Conservation (phyloP, 2,113 vertebrate species). For the Chaetops frenatus region DNA sequence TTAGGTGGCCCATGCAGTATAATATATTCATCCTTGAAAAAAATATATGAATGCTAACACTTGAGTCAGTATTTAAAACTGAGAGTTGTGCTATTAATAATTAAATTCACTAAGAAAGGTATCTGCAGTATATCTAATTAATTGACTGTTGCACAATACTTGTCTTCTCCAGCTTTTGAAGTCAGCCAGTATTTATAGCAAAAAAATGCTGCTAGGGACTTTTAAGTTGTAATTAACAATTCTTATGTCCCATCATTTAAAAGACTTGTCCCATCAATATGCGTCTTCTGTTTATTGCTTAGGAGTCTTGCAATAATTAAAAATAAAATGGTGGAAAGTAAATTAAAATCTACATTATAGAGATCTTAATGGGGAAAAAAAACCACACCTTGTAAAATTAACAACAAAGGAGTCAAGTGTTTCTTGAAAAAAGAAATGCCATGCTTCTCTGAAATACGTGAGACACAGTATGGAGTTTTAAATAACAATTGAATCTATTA, state of each 20-base stretch:
- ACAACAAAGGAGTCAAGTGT: constrained; percentile 11
- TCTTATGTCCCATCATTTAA: constrained; percentile 39
- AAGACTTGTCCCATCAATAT: constrained; percentile 30
- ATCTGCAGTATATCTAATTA: constrained; percentile 26
- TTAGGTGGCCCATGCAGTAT: not conserved
- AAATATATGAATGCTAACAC: not conserved
- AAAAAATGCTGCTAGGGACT: constrained; percentile 8
- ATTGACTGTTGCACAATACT: constrained; percentile 17
- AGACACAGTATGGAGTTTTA: not conserved
- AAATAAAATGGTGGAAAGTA: constrained; percentile 35
- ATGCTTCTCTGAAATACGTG: not conserved
- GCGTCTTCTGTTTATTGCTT: constrained; percentile 31
- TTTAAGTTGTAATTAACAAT: constrained; percentile 52
- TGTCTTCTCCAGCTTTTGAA: constrained; percentile 26
- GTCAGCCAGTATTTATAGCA: constrained; percentile 31
- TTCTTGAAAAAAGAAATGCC: constrained; percentile 15
- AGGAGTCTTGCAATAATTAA: constrained; percentile 52
- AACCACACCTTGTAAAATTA: not conserved
- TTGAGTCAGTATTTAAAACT: not conserved
- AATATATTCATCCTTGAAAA: not conserved
- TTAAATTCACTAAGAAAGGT: constrained; percentile 1
- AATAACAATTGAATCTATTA: not conserved
- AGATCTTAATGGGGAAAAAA: constrained; percentile 4
- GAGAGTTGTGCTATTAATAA: not conserved
- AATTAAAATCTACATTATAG: constrained; percentile 38